phyloP scores from a whole-genome alignment of 2,113 vertebrate species.

The Ctenodactylus gundi region DNA sequence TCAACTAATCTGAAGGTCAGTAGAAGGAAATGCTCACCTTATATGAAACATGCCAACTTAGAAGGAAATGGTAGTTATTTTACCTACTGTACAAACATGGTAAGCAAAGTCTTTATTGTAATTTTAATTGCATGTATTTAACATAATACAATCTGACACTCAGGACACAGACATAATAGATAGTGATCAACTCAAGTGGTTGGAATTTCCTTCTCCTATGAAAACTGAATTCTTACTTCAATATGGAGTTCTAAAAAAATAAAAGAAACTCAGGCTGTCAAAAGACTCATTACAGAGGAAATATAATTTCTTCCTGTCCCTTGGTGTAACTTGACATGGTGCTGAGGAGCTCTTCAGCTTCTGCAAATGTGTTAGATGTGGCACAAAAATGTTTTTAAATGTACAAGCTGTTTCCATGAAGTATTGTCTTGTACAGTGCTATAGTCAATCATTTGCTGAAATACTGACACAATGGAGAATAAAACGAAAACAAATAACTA shows the following conservation, averaged over 20 bases:
- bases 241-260: slow-evolving; percentile 36
- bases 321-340: neutral
- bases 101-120: neutral
- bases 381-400: neutral
- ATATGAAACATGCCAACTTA: slow-evolving; percentile 19
- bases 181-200: neutral
- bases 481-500: slow-evolving; percentile 57
- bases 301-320: slow-evolving; percentile 41
- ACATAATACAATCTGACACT: neutral
- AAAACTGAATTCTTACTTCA: slow-evolving; percentile 49
- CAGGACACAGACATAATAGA: neutral
- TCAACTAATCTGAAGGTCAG: neutral
- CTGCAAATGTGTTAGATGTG: slow-evolving; percentile 12
- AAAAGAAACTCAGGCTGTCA: slow-evolving; percentile 16
- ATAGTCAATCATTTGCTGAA: slow-evolving; percentile 34
- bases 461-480: slow-evolving; percentile 28
- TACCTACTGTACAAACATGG: neutral
- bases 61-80: slow-evolving; percentile 19
- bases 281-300: slow-evolving; percentile 45
- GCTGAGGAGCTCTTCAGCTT: slow-evolving; percentile 32
- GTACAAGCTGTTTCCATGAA: slow-evolving; percentile 36
- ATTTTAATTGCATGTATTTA: neutral
- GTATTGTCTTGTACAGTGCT: neutral
- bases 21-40: slow-evolving; percentile 1
- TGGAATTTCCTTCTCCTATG: neutral